Base-by-base conservation (phyloP, 2,888 invertebrate genomes). In the Loripinus fragilis region DNA sequence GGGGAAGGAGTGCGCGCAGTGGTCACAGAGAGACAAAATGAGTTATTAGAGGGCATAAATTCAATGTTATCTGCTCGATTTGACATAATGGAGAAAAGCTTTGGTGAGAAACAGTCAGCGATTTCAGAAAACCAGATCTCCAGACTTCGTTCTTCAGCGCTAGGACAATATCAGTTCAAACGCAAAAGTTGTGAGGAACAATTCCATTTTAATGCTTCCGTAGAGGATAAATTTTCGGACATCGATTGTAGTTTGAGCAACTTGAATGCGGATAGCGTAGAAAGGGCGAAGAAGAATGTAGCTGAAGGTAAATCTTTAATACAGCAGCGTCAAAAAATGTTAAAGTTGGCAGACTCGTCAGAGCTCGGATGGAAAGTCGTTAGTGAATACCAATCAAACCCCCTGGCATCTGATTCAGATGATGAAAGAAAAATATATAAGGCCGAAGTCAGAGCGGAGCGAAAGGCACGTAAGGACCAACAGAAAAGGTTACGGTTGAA, bases 171-270 rank as follows among this genome's bases (percentile, higher is more conserved):
- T 25, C 52, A 65, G 41, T 65, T 65, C 35, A 65, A 65, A n/a
- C 17, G 65, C 7, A 65, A 65, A n/a, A 65, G 65, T 33, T 65
- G 65, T 65, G 65, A 28, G 33, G 65, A 65, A 28, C 65, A 65
- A 17, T 65, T 33, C 33, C 35, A 65, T 35, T 65, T 65, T 23
- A 65, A 65, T 23, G 65, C 33, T 38, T 35, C 38, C 7, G 7
- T 65, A 10, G 65, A 65, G 33, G 35, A 35, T 17, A 65, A 65
- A n/a, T 65, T 65, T 23, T n/a, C 38, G 65, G 35, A 38, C 65
- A 65, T 65, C 3, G 65, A 65, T 35, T 41, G 41, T 35, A 65
- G 65, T n/a, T 65, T 65, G 33, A 33, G 33, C 35, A 52, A 52
- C 52, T 52, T 52, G 25, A 52, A 52, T 23, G 52, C 52, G 25